Evolutionary conservation across 2,797 vertebrate genomes (phyloP), one percentile per base, ranked within the genome.

Genomic region (Leuciscus waleckii): DNA sequence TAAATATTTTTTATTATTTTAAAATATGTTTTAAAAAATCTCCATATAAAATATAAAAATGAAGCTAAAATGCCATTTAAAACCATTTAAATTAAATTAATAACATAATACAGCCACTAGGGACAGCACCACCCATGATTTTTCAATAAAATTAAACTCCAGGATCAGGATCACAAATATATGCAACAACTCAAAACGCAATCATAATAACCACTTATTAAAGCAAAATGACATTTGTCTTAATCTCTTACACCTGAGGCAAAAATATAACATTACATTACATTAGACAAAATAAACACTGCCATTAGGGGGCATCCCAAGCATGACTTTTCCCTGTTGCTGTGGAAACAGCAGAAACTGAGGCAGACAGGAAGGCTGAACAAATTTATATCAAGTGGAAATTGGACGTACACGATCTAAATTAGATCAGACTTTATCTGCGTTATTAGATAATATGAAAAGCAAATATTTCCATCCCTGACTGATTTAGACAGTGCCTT

Each of bases 271-370:
- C 46, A 65, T 21, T 1, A 9, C 37, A 73, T 23, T 49, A 2
- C 39, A 51, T 93, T 91, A 92, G 92, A 93, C 91, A 89, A 90
- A 89, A 90, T 86, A 83, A 89, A 92, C 92, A 92, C 92, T 90
- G 94, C 94, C 95, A 96, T 94, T 95, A 96, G 95, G 95, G 95
- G 95, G 95, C 95, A 96, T 93, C 93, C 95, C 95, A 94, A 94
- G 95, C 95, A 94, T 94, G 93, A 93, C 91, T 95, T 94, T 95
- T 94, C 71, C 81, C 39, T 77, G 87, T 87, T 88, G 88, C 86
- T 88, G 87, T 88, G 70, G 87, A 83, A 75, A 88, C 87, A 49
- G 75, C 81, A 54, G 76, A 81, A 73, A 54, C 13, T 2, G 23
- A 56, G 41, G 74, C 21, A 23, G 35, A 54, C 13, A 19, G 7